phyloP scores from a whole-genome alignment of 2,888 invertebrate genomes.

The Cotesia congregata region DNA sequence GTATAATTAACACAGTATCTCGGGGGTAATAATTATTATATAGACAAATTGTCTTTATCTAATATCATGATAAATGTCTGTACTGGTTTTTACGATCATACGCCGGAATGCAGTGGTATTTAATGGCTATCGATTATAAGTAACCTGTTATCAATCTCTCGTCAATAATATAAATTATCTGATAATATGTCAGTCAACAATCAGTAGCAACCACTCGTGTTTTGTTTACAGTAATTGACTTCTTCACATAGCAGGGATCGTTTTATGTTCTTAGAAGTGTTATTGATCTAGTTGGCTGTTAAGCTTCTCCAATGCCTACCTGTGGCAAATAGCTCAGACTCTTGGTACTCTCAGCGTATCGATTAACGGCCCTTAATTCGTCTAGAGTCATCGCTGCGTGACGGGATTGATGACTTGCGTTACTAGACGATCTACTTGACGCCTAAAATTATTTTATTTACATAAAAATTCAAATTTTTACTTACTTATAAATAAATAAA shows the following conservation, averaged over 20 bases:
- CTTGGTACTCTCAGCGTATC: constrained; percentile 92
- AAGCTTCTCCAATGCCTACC: constrained; percentile 75
- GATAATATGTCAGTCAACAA: constrained; percentile 21
- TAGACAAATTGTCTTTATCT: constrained; percentile 32
- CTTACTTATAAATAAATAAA: neutral
- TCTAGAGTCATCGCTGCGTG: constrained; percentile 84
- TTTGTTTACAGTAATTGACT: neutral
- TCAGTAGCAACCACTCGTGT: constrained; percentile 4
- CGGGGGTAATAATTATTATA: neutral
- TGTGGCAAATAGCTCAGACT: constrained; percentile 92
- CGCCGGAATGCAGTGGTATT: constrained; percentile 20
- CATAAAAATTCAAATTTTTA: neutral
- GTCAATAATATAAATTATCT: constrained; percentile 9
- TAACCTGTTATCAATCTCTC: constrained; percentile 22
- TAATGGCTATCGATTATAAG: constrained; percentile 26
- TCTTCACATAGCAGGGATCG: constrained; percentile 1
- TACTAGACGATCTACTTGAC: constrained; percentile 80
- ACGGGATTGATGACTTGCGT: constrained; percentile 78
- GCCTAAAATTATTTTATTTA: constrained; percentile 50
- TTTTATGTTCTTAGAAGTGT: constrained; percentile 18
- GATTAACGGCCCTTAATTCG: constrained; percentile 87
- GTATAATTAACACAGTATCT: constrained; percentile 17
- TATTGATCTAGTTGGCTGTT: constrained; percentile 31
- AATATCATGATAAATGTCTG: constrained; percentile 34
- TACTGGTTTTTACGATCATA: constrained; percentile 14